A percentile compares a stretch with the other conserved stretches of the same genome.
Evolutionary conservation across 53 echinoderm and acorn worm genomes (phyloP).

Genomic region (Holothuria leucospilota): DNA sequence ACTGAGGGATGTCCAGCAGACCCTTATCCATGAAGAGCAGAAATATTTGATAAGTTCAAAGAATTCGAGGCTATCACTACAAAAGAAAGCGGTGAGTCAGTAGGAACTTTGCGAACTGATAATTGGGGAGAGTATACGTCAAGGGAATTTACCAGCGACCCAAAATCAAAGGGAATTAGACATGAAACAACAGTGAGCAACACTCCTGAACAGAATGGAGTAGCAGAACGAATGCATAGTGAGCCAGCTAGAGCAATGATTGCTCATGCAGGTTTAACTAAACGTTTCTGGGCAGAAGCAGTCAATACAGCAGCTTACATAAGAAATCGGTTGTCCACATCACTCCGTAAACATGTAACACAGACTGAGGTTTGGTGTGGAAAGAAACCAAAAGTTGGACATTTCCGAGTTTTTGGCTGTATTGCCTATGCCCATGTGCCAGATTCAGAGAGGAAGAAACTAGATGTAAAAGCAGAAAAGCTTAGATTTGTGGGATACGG

Average conservation of each 20-base stretch:
- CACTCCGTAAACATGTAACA: neutral
- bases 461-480: neutral
- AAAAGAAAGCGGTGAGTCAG: too few relatives aligned
- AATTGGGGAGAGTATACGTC: too few relatives aligned
- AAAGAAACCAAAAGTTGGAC: neutral
- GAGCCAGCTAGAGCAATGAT: too few relatives aligned
- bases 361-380: neutral
- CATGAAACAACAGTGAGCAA: too few relatives aligned
- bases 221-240: too few relatives aligned
- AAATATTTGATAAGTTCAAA: neutral
- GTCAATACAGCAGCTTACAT: neutral
- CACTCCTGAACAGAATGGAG: too few relatives aligned
- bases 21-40: neutral
- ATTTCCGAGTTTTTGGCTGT: neutral
- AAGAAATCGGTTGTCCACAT: neutral
- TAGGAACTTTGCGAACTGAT: neutral
- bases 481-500: neutral
- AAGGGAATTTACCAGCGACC: too few relatives aligned
- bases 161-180: too few relatives aligned
- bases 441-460: neutral
- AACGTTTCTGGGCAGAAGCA: too few relatives aligned
- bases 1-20: neutral
- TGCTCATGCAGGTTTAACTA: too few relatives aligned
- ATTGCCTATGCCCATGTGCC: neutral
- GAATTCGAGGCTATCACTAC: too few relatives aligned